Evolutionary conservation across 2,113 vertebrate species (phyloP).

Genomic region (Benitochromis conjunctus): DNA sequence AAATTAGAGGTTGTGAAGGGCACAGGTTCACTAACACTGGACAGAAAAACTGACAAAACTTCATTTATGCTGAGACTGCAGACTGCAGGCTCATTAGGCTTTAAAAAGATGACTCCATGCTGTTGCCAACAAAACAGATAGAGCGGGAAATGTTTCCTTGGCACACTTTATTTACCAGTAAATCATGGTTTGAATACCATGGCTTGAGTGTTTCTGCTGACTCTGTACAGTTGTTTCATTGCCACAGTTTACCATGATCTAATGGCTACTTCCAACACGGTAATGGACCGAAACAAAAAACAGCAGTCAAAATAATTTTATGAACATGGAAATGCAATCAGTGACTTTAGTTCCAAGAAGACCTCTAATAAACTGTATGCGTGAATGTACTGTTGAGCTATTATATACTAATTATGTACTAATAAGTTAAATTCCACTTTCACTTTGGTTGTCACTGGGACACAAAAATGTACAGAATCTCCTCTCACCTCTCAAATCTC

Average conservation of each 20-base stretch:
- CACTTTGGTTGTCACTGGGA: neutral
- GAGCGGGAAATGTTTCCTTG: neutral
- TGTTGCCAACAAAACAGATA: neutral
- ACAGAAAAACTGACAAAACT: neutral
- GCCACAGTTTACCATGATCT: neutral
- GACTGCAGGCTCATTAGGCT: neutral
- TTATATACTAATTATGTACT: neutral
- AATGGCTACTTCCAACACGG: accelerated
- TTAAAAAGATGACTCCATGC: neutral
- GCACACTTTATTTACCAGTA: neutral
- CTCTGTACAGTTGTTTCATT: neutral
- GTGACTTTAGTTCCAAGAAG: neutral
- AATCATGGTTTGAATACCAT: neutral
- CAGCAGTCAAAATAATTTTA: neutral
- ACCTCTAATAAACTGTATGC: accelerated
- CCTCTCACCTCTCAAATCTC: neutral
- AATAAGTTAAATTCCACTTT: neutral
- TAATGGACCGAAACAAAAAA: neutral
- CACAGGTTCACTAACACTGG: neutral
- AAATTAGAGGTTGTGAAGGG: neutral
- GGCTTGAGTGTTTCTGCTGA: neutral
- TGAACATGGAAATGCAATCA: neutral
- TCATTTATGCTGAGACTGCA: neutral
- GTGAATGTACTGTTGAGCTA: too few species aligned
- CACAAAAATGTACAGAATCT: neutral